phyloP scores from a whole-genome alignment of 2,797 vertebrate species.

The Okamejei kenojei region DNA sequence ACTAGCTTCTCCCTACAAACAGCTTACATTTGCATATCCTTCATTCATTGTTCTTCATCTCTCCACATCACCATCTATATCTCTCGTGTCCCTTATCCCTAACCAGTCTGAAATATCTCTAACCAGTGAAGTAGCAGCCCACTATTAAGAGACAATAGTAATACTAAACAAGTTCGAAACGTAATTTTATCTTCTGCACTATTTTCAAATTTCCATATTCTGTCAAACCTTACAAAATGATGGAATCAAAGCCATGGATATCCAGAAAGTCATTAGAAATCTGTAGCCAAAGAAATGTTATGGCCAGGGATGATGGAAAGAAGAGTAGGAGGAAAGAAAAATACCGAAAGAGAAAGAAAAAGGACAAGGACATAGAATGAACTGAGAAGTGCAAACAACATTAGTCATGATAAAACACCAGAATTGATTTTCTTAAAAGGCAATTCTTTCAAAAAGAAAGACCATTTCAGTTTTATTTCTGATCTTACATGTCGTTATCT shows the following conservation, averaged over 20 bases:
- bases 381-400: neutral
- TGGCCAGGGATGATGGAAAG: neutral
- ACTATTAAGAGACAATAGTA: neutral
- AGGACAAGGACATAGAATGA: neutral
- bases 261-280: neutral
- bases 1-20: too few species aligned
- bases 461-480: neutral
- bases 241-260: neutral
- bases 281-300: too few species aligned
- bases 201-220: neutral
- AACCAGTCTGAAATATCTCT: too few species aligned
- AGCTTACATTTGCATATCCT: too few species aligned
- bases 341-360: too few species aligned
- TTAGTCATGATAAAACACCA: neutral
- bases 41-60: too few species aligned
- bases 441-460: neutral
- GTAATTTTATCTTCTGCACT: neutral
- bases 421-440: neutral
- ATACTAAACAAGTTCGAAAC: neutral
- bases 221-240: neutral
- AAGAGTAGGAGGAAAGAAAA: neutral
- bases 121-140: neutral
- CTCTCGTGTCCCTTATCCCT: too few species aligned
- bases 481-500: neutral
- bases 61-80: too few species aligned